These are phyloP conservation scores for Artibeus jamaicensis DNA, from an alignment of 2,797 vertebrate species.

Conservation along the genomic window DNA sequence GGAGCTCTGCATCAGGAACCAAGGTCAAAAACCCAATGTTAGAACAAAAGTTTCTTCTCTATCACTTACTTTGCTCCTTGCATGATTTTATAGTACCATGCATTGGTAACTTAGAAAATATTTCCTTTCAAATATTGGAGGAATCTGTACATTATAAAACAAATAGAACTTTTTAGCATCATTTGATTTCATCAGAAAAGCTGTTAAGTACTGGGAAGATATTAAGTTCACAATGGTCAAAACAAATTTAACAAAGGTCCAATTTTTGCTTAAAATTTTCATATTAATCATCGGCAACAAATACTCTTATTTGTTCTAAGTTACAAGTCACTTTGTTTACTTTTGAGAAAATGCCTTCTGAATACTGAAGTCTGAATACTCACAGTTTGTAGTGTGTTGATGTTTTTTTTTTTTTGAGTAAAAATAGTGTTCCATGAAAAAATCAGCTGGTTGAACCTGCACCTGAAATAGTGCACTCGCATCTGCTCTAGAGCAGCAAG, in stretches of 20 bases:
- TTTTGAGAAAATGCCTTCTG: neutral
- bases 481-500: neutral
- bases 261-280: conserved; percentile 5
- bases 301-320: neutral
- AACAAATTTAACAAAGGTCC: neutral
- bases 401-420: conserved; percentile 18
- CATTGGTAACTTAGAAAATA: neutral
- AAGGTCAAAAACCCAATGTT: neutral
- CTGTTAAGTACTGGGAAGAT: neutral
- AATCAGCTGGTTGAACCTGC: neutral
- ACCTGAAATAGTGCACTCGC: neutral
- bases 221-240: neutral
- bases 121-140: neutral
- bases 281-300: neutral
- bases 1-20: neutral
- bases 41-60: neutral
- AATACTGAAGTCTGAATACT: neutral
- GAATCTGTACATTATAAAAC: neutral
- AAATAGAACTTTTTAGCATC: neutral
- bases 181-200: neutral
- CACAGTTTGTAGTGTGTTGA: neutral
- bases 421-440: neutral
- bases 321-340: neutral
- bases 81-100: neutral
- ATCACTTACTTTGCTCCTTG: neutral